Base-by-base conservation (phyloP, 2,113 vertebrate genomes). In the Oncorhynchus mykiss region DNA sequence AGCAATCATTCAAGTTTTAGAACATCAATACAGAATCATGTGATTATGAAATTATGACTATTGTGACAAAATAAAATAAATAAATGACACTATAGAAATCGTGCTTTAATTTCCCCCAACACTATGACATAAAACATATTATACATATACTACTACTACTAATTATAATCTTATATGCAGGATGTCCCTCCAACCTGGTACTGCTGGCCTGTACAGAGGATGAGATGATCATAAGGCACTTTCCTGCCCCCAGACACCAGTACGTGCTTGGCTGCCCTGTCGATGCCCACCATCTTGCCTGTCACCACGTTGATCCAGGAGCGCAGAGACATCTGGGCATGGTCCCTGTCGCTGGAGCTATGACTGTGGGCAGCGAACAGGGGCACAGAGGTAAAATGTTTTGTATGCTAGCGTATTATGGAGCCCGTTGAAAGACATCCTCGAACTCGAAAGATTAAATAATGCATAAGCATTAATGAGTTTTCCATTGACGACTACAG, bases 141-240 rank as follows among this genome's bases (percentile, higher is more conserved):
- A 39, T 39, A 39, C 7, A 9, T 45, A 45, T 11, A 45, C 29
- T 45, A 45, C 39, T 34, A 34, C 39, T 12, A 45, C 9, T 45
- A 45, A 45, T 45, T 45, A 45, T 45, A 45, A 45, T 45, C 0
- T 11, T 45, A 45, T 45, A 45, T 45, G 39, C 39, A 45, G 9
- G 16, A 16, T 54, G 0, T 93, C 7, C 73, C 25, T 49, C 85
- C 94, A 73, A 98, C 98, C 95, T 95, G 96, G 90, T 97, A 97
- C 82, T 94, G 96, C 85, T 94, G 94, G 6, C 97, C 98, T 0
- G 91, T 95, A 49, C 96, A 97, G 76, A 99, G 94, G 78, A 99
- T 76, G 69, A 99, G 95, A 87, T 96, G 91, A 82, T 99, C 96
- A 0, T 98, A 99, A 0, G 90, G 90, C 9, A 99, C 92, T 9